Conservation (phyloP, 1,140 invertebrate genomes). For the Ceratosolen fusciceps region DNA sequence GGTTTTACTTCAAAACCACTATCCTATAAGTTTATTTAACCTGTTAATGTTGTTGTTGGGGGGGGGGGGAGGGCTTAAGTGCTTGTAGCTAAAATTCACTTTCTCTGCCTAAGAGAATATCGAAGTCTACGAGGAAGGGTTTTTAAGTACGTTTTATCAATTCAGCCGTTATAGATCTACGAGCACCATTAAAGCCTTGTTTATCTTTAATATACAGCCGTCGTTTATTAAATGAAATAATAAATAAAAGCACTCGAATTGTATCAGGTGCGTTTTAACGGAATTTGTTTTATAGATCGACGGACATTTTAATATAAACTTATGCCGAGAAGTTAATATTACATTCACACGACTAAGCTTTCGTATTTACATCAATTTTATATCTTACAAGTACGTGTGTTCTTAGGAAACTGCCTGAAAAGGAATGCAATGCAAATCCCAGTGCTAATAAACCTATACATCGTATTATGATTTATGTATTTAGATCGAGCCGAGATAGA, state of each 20-base stretch:
- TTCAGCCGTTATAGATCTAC: background rate
- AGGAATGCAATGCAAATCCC: too few relatives aligned
- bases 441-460: too few relatives aligned
- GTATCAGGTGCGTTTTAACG: too few relatives aligned
- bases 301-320: too few relatives aligned
- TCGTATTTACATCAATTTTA: too few relatives aligned
- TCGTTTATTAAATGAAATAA: background rate
- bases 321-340: too few relatives aligned
- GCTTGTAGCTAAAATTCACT: slow-evolving; percentile 13
- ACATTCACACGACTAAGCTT: background rate
- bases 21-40: slow-evolving; percentile 17
- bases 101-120: slow-evolving; percentile 1
- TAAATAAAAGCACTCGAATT: background rate
- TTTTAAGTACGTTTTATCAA: slow-evolving; percentile 14
- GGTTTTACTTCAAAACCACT: slow-evolving; percentile 11
- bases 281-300: too few relatives aligned
- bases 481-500: background rate
- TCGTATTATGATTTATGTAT: background rate
- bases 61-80: slow-evolving; percentile 10
- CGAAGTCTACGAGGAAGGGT: background rate
- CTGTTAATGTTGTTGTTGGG: slow-evolving; percentile 13
- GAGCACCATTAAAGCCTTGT: slow-evolving; percentile 3
- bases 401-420: too few relatives aligned
- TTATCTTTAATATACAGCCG: background rate
- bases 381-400: too few relatives aligned